These are phyloP conservation scores for Oreochromis aureus DNA, from an alignment of 2,113 vertebrate genomes.

Conservation along the genomic window DNA sequence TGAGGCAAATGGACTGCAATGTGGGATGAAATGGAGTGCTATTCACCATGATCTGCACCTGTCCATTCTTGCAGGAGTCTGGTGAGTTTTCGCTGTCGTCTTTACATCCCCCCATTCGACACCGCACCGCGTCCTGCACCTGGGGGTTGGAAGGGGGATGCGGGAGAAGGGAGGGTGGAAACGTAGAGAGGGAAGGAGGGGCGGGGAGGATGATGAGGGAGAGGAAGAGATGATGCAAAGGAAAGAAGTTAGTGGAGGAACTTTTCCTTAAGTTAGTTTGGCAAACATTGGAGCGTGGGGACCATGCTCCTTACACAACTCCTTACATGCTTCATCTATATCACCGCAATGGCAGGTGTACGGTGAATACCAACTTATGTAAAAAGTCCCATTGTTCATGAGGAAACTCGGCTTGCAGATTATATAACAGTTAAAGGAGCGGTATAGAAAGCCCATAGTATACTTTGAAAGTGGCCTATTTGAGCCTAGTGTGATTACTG, in stretches of 20 bases:
- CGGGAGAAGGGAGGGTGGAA: background rate
- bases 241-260: constrained; percentile 22
- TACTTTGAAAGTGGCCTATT: constrained; percentile 31
- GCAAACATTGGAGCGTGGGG: background rate
- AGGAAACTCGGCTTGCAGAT: background rate
- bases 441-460: background rate
- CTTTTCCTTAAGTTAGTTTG: constrained; percentile 14
- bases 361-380: background rate
- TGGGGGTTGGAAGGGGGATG: constrained; percentile 33
- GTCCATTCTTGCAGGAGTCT: constrained; percentile 97
- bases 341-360: background rate
- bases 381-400: background rate
- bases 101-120: constrained; percentile 92
- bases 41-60: constrained; percentile 99
- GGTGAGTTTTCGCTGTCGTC: constrained; percentile 97
- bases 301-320: background rate
- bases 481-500: constrained; percentile 16
- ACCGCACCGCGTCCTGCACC: constrained; percentile 97
- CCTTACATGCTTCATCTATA: background rate
- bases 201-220: background rate
- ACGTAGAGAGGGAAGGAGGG: background rate
- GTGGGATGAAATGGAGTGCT: constrained; percentile 71
- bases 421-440: constrained; percentile 1
- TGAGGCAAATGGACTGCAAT: background rate
- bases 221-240: constrained; percentile 9